Evolutionary conservation across 2,888 invertebrate genomes (phyloP), one percentile per base, ranked within the genome.

Genomic region (Drosophila bunnanda): DNA sequence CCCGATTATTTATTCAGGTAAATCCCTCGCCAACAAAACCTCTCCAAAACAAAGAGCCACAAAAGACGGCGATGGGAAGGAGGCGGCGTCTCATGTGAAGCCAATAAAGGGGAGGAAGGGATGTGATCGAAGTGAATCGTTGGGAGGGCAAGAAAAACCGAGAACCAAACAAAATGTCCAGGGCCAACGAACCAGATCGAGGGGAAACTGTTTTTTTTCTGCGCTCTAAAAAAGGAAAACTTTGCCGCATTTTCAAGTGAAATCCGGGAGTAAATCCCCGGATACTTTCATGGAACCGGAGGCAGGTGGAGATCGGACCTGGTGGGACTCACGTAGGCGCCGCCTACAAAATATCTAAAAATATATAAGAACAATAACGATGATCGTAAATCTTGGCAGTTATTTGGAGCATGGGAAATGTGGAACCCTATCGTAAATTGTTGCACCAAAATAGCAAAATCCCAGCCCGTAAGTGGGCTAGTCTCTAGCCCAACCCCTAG

Each of bases 1-100:
- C 9, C 39, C 56, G 5, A 80, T 88, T 87, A 83, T 70, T 60
- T 69, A 88, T 88, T 79, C 84, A 76, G 88, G 84, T 80, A 80
- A 89, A 89, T 87, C 89, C 89, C 89, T 83, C 70, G 53, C 64
- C 68, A 52, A 56, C 46, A 76, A 48, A 67, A 65, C 48, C 50
- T 30, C 28, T 32, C 36, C 44, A 68, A 68, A 59, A 50, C 46
- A 54, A 54, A 48, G 48, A 46, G 52, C 32, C 38, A 38, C 38
- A n/a, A n/a, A n/a, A n/a, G 38, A n/a, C n/a, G 38, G n/a, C 8
- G 15, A 8, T 2, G 48, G 20, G 38, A 4, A 36, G n/a, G 22
- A 25, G 44, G 5, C 48, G 28, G 46, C 30, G n/a, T 30, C 46
- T 30, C 46, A 30, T 30, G n/a, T 43, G 43, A n/a, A 38, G 22